phyloP scores from a whole-genome alignment of 2,113 vertebrate species.

The Daphoenositta chrysoptera region DNA sequence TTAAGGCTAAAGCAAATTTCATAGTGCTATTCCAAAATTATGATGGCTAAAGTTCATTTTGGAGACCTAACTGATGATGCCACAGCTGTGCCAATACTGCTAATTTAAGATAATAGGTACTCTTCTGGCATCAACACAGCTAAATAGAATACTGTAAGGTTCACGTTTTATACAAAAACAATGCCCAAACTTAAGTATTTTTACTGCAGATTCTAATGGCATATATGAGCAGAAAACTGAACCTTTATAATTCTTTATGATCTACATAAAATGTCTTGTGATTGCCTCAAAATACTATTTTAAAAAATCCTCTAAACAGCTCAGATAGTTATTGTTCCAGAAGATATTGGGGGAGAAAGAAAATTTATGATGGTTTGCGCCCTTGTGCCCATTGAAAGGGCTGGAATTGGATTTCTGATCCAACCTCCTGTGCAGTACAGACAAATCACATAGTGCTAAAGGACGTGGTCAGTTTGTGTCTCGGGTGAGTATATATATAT shows the following conservation, averaged over 20 bases:
- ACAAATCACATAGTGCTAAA: neutral
- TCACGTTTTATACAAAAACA: neutral
- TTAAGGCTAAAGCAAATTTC: neutral
- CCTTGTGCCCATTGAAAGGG: neutral
- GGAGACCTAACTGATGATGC: neutral
- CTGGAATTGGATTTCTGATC: neutral
- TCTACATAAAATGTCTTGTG: neutral
- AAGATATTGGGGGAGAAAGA: neutral
- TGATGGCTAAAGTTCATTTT: neutral
- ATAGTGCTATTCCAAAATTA: neutral
- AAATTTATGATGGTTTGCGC: neutral
- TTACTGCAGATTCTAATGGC: neutral
- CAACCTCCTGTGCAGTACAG: neutral
- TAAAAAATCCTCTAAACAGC: neutral
- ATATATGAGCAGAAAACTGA: neutral
- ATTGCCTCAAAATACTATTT: neutral
- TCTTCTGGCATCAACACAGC: neutral
- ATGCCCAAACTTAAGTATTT: neutral
- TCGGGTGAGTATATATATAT: too few species aligned
- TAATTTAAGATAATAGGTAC: neutral
- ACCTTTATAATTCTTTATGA: neutral
- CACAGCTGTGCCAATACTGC: neutral
- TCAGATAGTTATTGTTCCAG: neutral
- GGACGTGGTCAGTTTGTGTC: neutral
- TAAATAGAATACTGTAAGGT: neutral